These are phyloP conservation scores for Simalia tracyae DNA, from an alignment of 2,797 vertebrate genomes.

Conservation along the genomic window DNA sequence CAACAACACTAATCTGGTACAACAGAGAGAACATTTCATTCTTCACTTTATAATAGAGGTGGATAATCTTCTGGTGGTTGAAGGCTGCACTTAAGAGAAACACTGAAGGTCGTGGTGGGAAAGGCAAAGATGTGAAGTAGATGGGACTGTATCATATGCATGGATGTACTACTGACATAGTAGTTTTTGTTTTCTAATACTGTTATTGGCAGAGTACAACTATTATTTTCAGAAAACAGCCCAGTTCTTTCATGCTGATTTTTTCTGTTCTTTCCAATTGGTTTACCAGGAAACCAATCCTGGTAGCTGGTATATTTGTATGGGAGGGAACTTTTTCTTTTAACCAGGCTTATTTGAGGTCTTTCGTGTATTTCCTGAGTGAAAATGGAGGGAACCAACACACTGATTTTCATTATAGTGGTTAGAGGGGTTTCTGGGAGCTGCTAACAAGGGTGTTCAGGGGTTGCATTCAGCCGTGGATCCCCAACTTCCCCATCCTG, in stretches of 20 bases:
- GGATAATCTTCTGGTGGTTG: too few relatives aligned
- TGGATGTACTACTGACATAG: background rate
- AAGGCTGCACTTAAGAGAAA: too few relatives aligned
- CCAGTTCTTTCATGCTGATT: background rate
- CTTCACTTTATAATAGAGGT: background rate
- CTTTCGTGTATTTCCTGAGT: background rate
- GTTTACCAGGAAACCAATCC: background rate
- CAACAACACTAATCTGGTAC: background rate
- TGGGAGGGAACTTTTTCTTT: background rate
- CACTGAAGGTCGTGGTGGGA: too few relatives aligned
- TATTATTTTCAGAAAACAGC: background rate
- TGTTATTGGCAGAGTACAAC: background rate
- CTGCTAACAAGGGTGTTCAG: background rate
- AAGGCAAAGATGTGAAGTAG: too few relatives aligned
- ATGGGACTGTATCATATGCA: background rate
- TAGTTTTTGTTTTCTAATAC: background rate
- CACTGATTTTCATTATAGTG: background rate
- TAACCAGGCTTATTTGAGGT: background rate
- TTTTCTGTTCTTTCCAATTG: background rate
- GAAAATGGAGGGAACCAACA: background rate
- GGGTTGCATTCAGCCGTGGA: background rate
- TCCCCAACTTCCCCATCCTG: background rate
- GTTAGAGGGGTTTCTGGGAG: background rate
- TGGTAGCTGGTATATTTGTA: background rate
- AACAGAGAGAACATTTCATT: background rate